These are phyloP conservation scores for Microcebus ravelobensis DNA, from an alignment of 2,113 vertebrate genomes.

Conservation along the genomic window DNA sequence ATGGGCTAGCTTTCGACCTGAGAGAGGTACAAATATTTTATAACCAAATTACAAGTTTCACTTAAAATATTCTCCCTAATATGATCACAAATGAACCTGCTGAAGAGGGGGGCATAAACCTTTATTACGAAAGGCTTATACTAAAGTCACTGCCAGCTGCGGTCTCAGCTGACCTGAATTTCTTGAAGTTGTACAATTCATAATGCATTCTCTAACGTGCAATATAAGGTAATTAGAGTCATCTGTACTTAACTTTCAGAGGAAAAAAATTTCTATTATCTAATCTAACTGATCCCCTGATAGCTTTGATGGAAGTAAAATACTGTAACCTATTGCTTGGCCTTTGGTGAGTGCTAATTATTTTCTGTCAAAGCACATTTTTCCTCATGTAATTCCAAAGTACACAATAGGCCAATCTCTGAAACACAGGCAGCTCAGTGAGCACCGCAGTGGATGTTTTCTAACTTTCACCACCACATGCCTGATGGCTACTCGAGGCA, in stretches of 20 bases:
- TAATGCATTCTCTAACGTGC: conserved; percentile 80
- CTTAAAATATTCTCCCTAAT: background rate
- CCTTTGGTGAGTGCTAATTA: conserved; percentile 90
- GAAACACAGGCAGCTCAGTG: conserved; percentile 71
- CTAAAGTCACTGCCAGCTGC: conserved; percentile 62
- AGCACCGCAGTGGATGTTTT: conserved; percentile 81
- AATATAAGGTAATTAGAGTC: conserved; percentile 84
- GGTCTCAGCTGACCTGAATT: conserved; percentile 75
- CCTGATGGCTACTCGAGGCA: conserved; percentile 83
- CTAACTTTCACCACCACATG: conserved; percentile 89
- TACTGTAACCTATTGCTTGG: conserved; percentile 89
- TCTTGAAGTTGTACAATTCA: conserved; percentile 78
- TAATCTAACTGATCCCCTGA: conserved; percentile 87
- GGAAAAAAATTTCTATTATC: conserved; percentile 84
- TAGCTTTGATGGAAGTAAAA: conserved; percentile 86
- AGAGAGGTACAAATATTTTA: conserved; percentile 29
- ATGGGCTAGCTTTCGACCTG: background rate
- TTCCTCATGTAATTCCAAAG: conserved; percentile 82
- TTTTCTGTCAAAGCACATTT: conserved; percentile 90
- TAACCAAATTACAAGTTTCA: background rate
- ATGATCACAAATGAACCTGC: conserved; percentile 16
- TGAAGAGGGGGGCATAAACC: background rate
- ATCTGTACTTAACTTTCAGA: conserved; percentile 85
- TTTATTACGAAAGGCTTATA: background rate
- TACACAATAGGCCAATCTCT: conserved; percentile 83